Base-by-base conservation (phyloP, 2,888 invertebrate species). In the Invenusta paracnida region DNA sequence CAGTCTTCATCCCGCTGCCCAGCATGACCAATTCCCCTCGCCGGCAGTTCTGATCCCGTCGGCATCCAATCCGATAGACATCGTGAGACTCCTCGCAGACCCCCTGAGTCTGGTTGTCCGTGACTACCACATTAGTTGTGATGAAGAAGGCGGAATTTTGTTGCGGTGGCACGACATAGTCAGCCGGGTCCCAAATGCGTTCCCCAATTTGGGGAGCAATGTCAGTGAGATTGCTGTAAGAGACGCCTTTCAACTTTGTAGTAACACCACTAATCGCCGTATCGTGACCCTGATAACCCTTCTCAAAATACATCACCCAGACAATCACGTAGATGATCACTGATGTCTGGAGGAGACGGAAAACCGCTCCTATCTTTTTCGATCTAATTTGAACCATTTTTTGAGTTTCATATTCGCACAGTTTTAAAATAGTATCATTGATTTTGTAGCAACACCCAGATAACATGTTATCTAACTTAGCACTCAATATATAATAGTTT, bases 201-300 rank as follows among this genome's bases (percentile, higher is more conserved):
- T 66, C 67, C 27, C 87, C 87, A n/a, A 87, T 86, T 30, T 29
- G 17, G 0, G 86, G 83, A 1, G 83, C 29, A 25, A 85, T 82
- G 29, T 86, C 73, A 17, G 87, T 67, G 28, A 73, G 30, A 83
- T 87, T 87, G 11, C 83, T 87, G 30, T 73, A 87, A 1, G 84
- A 83, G 23, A 87, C 90, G 0, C 93, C 93, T 88, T 93, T 93
- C 23, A 93, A 89, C 89, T 93, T 93, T 0, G 92, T 91, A 0
- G 92, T 92, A 0, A 92, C 91, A 0, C 92, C 92, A 84, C 92
- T 91, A 48, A 91, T 90, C 2, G 92, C 91, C 67, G 88, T 87
- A 79, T 91, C 91, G 87, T 90, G 90, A 2, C 91, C 90, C 88
- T 93, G 93, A 88, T 93, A 93, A 13, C 93, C 93, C 87, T 92